Percentiles rank a stretch among this genome's conserved stretches.
These are phyloP conservation scores for Paralichthys olivaceus DNA, from an alignment of 2,113 vertebrate genomes.

Conservation along the genomic window DNA sequence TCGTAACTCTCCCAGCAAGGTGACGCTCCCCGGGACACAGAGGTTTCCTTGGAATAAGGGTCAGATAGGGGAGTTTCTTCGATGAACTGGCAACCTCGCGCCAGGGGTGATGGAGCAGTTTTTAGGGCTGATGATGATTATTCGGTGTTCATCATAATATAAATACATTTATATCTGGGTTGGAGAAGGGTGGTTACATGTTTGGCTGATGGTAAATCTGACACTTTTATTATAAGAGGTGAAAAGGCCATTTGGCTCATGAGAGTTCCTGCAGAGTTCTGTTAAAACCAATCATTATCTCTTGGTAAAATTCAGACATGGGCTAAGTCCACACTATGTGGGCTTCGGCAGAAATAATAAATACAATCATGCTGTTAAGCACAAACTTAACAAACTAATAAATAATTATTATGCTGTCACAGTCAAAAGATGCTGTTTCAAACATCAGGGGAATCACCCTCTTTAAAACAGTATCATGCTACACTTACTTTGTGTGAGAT, in stretches of 20 bases:
- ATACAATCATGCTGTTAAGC: neutral
- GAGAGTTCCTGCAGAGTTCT: neutral
- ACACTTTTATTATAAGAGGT: neutral
- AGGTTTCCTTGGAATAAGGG: neutral
- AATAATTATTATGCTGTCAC: slow-evolving; percentile 50
- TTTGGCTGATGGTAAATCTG: neutral
- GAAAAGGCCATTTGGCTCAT: neutral
- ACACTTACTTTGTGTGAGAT: slow-evolving; percentile 59
- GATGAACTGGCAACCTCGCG: neutral
- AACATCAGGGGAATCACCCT: slow-evolving; percentile 43
- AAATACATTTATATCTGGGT: neutral
- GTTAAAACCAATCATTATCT: neutral
- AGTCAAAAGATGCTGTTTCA: slow-evolving; percentile 37
- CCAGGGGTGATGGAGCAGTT: neutral
- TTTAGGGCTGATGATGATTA: neutral
- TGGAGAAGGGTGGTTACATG: neutral
- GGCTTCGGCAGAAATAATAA: neutral
- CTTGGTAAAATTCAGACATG: neutral
- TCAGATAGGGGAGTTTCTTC: neutral
- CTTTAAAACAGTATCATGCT: slow-evolving; percentile 33
- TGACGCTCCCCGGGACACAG: neutral
- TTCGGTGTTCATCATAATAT: neutral
- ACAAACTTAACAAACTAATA: slow-evolving; percentile 43
- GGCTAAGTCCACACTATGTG: neutral
- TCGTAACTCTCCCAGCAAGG: neutral